A percentile compares a stretch with the other conserved stretches of the same genome.
These are phyloP conservation scores for Neria commutata DNA, from an alignment of 2,888 invertebrate genomes.

Conservation along the genomic window DNA sequence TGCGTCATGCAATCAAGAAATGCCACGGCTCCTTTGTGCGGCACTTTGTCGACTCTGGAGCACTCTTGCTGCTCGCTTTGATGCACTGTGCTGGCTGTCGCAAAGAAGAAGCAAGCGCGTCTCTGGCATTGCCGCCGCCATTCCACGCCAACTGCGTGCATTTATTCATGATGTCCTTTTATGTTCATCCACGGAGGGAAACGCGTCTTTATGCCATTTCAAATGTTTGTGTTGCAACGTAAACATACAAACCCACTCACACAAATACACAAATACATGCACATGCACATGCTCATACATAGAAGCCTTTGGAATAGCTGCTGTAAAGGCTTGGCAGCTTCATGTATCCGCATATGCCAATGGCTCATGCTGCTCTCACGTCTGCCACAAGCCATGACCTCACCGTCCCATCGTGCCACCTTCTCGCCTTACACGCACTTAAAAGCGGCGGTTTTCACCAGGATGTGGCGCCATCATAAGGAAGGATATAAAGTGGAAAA, in stretches of 20 bases:
- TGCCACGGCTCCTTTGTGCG: neutral
- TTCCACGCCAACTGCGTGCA: neutral
- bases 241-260: neutral
- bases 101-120: neutral
- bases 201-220: neutral
- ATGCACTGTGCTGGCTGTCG: too few species aligned
- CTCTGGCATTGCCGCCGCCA: neutral
- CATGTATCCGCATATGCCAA: constrained; percentile 1
- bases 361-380: neutral
- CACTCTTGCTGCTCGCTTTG: too few species aligned
- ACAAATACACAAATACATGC: neutral
- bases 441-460: constrained; percentile 3
- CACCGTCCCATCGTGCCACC: neutral
- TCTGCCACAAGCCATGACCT: too few species aligned
- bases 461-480: constrained; percentile 12
- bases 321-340: neutral
- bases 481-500: constrained; percentile 39
- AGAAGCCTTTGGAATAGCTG: neutral
- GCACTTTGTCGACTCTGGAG: neutral
- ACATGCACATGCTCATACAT: neutral
- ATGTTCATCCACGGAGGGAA: neutral
- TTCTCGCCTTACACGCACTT: neutral
- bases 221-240: neutral
- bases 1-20: constrained; percentile 1
- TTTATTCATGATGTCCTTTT: constrained; percentile 5